Evolutionary conservation across 1,140 invertebrate species (phyloP).

Genomic region (Archivesica marissinica): DNA sequence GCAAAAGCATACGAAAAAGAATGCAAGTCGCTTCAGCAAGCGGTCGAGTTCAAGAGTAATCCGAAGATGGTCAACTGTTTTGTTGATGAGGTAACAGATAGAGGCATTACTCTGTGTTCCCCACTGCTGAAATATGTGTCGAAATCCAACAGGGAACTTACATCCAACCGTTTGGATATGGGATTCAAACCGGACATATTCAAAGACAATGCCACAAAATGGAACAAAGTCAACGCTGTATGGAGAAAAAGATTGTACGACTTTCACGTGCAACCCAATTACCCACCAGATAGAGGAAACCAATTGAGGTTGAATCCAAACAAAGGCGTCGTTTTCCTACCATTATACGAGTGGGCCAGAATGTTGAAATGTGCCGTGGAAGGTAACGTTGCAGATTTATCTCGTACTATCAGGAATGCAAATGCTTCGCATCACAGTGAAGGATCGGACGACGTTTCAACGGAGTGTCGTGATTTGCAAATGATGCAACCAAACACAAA

Average conservation of each 20-base stretch:
- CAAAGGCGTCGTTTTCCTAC: slow-evolving; percentile 22
- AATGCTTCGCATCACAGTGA: slow-evolving; percentile 6
- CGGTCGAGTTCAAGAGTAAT: slow-evolving; percentile 53
- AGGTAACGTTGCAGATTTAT: slow-evolving; percentile 29
- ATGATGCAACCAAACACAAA: slow-evolving; percentile 22
- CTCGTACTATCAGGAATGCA: neutral
- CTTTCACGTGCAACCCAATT: neutral
- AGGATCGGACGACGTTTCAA: slow-evolving; percentile 54
- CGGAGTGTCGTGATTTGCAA: slow-evolving; percentile 3
- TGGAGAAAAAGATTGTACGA: slow-evolving; percentile 57
- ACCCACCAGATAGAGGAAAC: neutral
- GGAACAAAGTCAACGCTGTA: slow-evolving; percentile 23
- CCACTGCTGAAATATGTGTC: slow-evolving; percentile 53
- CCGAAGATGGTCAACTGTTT: slow-evolving; percentile 56
- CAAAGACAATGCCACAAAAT: slow-evolving; percentile 11
- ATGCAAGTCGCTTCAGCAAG: slow-evolving; percentile 55
- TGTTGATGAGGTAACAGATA: slow-evolving; percentile 55
- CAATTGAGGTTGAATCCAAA: slow-evolving; percentile 42
- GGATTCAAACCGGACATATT: slow-evolving; percentile 41
- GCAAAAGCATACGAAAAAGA: slow-evolving; percentile 61
- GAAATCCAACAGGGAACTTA: slow-evolving; percentile 10
- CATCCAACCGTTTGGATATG: slow-evolving; percentile 54
- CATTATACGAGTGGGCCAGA: slow-evolving; percentile 35
- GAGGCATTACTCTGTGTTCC: slow-evolving; percentile 25
- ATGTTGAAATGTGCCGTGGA: slow-evolving; percentile 11